Evolutionary conservation across 2,888 invertebrate species (phyloP).

Genomic region (Eristalinus sepulchralis): DNA sequence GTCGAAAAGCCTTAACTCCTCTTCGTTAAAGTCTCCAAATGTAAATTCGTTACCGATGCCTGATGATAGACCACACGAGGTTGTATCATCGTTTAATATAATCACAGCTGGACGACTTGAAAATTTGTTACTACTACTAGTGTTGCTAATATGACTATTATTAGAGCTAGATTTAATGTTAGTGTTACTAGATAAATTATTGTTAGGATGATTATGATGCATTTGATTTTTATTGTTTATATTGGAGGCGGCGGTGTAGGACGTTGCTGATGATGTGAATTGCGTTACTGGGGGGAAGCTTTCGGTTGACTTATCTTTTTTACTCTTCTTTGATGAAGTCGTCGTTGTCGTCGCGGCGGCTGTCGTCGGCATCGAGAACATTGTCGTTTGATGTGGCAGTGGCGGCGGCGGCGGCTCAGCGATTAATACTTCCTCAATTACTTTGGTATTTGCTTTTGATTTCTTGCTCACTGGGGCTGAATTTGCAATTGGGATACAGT

Average conservation of each 20-base stretch:
- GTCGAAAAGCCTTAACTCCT: slow-evolving; percentile 79
- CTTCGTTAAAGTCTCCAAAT: slow-evolving; percentile 83
- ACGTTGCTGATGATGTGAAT: slow-evolving; percentile 58
- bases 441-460: slow-evolving; percentile 67
- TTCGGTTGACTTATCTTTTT: slow-evolving; percentile 55
- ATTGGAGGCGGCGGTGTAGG: slow-evolving; percentile 45
- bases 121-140: slow-evolving; percentile 61
- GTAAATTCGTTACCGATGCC: slow-evolving; percentile 87
- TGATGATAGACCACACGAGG: slow-evolving; percentile 75
- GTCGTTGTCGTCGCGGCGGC: not conserved
- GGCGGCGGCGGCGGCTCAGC: slow-evolving; percentile 32
- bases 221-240: slow-evolving; percentile 64
- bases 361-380: not conserved
- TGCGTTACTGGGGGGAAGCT: slow-evolving; percentile 40
- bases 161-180: slow-evolving; percentile 63
- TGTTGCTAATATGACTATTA: slow-evolving; percentile 64
- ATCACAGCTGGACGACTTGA: slow-evolving; percentile 85
- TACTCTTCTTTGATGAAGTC: slow-evolving; percentile 37
- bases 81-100: slow-evolving; percentile 84
- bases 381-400: slow-evolving; percentile 31
- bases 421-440: slow-evolving; percentile 44
- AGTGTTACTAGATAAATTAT: slow-evolving; percentile 54
- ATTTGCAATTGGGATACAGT: slow-evolving; percentile 26
- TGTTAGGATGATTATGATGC: slow-evolving; percentile 62
- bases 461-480: slow-evolving; percentile 41